Evolutionary conservation across 2,888 invertebrate genomes (phyloP).

Genomic region (Tubiluchus corallicola): DNA sequence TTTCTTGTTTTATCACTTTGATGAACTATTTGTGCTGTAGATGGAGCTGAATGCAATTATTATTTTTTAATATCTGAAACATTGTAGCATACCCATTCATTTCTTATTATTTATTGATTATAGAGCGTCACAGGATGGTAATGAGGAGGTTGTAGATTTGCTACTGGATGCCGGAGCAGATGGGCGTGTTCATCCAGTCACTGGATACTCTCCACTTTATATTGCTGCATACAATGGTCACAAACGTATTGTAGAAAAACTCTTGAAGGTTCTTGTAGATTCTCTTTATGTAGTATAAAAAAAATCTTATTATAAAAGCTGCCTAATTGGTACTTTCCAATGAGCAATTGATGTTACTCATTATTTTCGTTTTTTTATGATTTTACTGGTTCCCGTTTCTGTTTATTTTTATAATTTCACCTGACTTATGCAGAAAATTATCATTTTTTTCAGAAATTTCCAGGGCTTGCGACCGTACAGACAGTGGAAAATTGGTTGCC

Average conservation of each 20-base stretch:
- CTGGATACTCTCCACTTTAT: slow-evolving; percentile 78
- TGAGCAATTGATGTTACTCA: neutral
- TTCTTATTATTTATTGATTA: slow-evolving; percentile 16
- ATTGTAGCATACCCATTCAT: slow-evolving; percentile 12
- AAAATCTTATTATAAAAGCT: too few species aligned
- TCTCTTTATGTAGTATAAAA: too few species aligned
- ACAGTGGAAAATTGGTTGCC: slow-evolving; percentile 85
- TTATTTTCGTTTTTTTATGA: slow-evolving; percentile 5
- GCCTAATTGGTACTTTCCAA: neutral
- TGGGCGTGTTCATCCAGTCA: slow-evolving; percentile 69
- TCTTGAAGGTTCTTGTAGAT: slow-evolving; percentile 51
- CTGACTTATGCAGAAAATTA: neutral
- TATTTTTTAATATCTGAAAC: neutral
- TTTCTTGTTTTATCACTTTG: neutral
- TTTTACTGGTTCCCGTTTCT: slow-evolving; percentile 10
- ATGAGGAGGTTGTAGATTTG: slow-evolving; percentile 51
- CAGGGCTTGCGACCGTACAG: slow-evolving; percentile 58
- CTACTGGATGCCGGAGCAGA: slow-evolving; percentile 66
- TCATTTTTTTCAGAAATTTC: slow-evolving; percentile 42
- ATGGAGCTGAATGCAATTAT: neutral
- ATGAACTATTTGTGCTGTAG: slow-evolving; percentile 8
- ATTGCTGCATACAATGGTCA: slow-evolving; percentile 73
- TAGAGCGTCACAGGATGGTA: slow-evolving; percentile 71
- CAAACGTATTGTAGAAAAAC: slow-evolving; percentile 48
- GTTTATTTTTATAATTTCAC: slow-evolving; percentile 4